Base-by-base conservation (phyloP, 2,797 vertebrate species). In the Mastacembelus armatus region DNA sequence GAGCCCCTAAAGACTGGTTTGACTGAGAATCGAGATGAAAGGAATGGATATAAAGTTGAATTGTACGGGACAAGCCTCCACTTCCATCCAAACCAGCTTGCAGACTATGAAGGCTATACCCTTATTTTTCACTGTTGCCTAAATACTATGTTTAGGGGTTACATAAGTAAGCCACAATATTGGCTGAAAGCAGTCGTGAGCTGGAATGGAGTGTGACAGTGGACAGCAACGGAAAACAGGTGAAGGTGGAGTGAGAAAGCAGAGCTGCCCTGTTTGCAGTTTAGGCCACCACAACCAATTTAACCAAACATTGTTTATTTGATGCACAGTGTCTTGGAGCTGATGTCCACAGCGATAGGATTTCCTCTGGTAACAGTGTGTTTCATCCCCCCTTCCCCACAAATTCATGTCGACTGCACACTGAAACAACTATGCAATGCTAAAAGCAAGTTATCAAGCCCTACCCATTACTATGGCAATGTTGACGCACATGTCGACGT, bases 381-480 rank as follows among this genome's bases (percentile, higher is more conserved):
- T n/a, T n/a, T n/a, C n/a, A n/a, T n/a, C n/a, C n/a, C n/a, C n/a
- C n/a, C n/a, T n/a, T n/a, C n/a, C n/a, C n/a, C n/a, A n/a, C n/a
- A n/a, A n/a, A n/a, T n/a, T n/a, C n/a, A n/a, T n/a, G n/a, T n/a
- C n/a, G n/a, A n/a, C 10, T 49, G 4, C 10, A 36, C 2, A 14
- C 7, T 30, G 1, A 42, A 22, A 26, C 2, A 38, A 10, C 2
- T 12, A 6, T 2, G n/a, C 2, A 15, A 22, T 16, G 12, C 4
- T 38, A 5, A 32, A 40, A 18, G 14, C 10, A 5, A 5, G 4
- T 5, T 11, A n/a, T 14, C n/a, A 50, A 15, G 14, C 1, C 58
- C 87, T 84, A 98, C 97, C 98, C 36, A 99, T 95, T 18, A 97
- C 95, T 96, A 99, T 98, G 81, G 96, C 96, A 66, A 96, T 93